Base-by-base conservation (phyloP, 2,888 invertebrate genomes). In the Epinotia ramella region DNA sequence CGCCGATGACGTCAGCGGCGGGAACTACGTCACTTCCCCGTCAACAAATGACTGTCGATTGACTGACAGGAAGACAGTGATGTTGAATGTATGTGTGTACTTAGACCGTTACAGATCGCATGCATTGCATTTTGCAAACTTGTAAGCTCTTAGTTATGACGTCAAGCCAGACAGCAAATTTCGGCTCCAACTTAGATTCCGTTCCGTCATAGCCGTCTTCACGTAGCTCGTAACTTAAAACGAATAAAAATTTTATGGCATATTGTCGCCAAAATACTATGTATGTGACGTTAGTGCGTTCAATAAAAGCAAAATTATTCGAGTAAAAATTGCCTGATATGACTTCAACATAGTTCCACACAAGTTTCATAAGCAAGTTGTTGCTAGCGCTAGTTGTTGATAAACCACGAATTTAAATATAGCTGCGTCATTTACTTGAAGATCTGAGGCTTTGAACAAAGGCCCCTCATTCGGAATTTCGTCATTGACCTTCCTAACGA, bases 401-500 rank as follows among this genome's bases (percentile, higher is more conserved):
- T 67, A 67, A 67, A 57, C 40, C 57, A 56, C 56, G 57, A 57
- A 57, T 67, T 49, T 33, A 18, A 67, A 67, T 28, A 49, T 28
- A 12, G 57, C 67, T 67, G 56, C 53, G 66, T 67, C 18, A 33
- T 67, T 56, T 53, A 53, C 53, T 67, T 67, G 20, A 46, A 20
- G 20, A 20, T 67, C 33, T 57, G 66, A 56, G 62, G 13, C 16
- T 62, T 40, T 20, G 57, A 40, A 67, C 67, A 67, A 67, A 67
- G 66, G 56, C 67, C 40, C 33, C 56, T 67, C 57, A 40, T 46
- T 13, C 18, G 64, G 65, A 65, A 40, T 57, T 40, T 53, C 67
- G 66, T 67, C 53, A 56, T 44, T 33, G 66, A 67, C 67, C 40
- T 67, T 67, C 57, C 40, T 56, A 40, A 33, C 67, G 16, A 62